Conservation (phyloP, 1,140 invertebrate species). For the Holotrichia oblita region DNA sequence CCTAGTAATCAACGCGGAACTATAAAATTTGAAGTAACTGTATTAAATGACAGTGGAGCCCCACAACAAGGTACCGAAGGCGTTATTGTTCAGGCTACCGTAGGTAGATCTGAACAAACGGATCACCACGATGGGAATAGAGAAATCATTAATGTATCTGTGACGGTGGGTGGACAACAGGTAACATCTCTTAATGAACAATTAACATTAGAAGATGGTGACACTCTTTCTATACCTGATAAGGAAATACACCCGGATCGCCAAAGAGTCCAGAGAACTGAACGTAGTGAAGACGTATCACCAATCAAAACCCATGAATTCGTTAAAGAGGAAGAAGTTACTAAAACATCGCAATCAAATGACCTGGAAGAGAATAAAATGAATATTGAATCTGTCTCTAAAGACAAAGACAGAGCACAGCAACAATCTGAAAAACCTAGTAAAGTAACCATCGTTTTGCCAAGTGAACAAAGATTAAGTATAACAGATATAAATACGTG, state of each 20-base stretch:
- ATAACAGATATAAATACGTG: background rate
- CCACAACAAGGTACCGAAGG: background rate
- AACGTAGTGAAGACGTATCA: background rate
- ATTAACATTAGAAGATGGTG: background rate
- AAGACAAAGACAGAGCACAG: background rate
- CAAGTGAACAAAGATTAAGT: background rate
- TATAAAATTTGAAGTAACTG: conserved; percentile 23
- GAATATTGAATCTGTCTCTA: background rate
- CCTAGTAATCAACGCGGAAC: background rate
- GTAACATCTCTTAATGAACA: background rate
- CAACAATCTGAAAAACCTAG: background rate
- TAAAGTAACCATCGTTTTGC: background rate
- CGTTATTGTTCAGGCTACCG: conserved; percentile 1
- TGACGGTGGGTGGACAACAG: background rate
- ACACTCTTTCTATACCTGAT: background rate
- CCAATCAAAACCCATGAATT: too few species aligned
- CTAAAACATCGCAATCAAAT: background rate
- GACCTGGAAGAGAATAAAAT: too few species aligned
- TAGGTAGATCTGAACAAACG: background rate
- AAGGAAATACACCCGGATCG: too few species aligned
- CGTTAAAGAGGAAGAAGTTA: background rate
- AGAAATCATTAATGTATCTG: conserved; percentile 5
- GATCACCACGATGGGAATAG: background rate
- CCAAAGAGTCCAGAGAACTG: too few species aligned
- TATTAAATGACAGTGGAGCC: conserved; percentile 6